Evolutionary conservation across 2,888 invertebrate genomes (phyloP), one percentile per base, ranked within the genome.

Genomic region (Nephrocerus scutellatus): DNA sequence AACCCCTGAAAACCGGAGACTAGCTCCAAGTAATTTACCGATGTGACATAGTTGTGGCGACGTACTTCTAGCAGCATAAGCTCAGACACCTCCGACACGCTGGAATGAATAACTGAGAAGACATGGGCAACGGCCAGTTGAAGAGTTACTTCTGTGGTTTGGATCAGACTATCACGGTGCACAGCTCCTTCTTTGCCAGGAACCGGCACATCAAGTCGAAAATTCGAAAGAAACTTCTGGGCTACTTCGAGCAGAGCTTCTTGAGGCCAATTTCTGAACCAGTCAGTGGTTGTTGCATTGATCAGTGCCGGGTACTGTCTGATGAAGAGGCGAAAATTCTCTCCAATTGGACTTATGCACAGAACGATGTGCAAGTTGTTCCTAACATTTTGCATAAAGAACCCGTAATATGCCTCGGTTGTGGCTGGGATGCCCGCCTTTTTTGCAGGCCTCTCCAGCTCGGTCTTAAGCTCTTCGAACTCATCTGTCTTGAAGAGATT

Each of bases 241-340:
- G 90, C 89, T 7, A 92, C 89, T 70, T 90, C 89, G n/a, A 91
- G 71, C 38, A 92, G 72, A 22, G 91, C 90, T 60, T 87, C 84
- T 43, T 79, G 77, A 1, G 91, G 89, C 91, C 91, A 92, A 55
- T 85, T 82, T 56, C 80, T 75, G 70, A 90, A 88, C 89, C 89
- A 91, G 66, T 91, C 87, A 15, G 89, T 87, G 0, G 89, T 88
- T 1, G 88, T 86, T 48, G 84, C 81, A 70, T 88, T 90, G 28
- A 91, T 82, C 39, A 92, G 70, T 0, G 88, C 83, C 2, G 92
- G 91, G 68, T 88, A 92, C 64, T 88, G 88, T 8, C 90, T 78
- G 52, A 91, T 76, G 39, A 87, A 79, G 56, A 83, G 81, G 57
- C 76, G 64, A 67, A 91, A 89, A 12, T 77, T 76, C 43, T 87